Percentiles rank a stretch among this genome's conserved stretches.
phyloP scores from a whole-genome alignment of 2,888 invertebrate genomes.

The Patella pellucida region DNA sequence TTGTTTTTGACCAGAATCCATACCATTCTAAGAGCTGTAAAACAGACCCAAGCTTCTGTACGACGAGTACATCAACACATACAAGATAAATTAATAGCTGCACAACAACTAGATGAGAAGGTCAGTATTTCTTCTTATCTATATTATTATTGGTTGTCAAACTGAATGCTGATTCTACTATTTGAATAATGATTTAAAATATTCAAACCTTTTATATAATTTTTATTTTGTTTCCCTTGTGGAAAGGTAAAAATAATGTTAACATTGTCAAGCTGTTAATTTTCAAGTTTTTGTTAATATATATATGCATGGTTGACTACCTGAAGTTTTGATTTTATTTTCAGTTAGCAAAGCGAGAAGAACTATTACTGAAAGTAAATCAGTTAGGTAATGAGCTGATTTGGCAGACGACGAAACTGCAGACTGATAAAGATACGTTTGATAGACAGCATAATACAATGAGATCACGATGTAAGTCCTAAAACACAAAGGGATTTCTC shows the following conservation, averaged over 20 bases:
- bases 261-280: not conserved
- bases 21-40: slow-evolving; percentile 69
- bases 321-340: slow-evolving; percentile 5
- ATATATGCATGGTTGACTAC: too few relatives aligned
- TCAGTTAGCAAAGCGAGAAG: slow-evolving; percentile 60
- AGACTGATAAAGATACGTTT: slow-evolving; percentile 77
- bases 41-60: slow-evolving; percentile 68
- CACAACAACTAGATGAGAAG: slow-evolving; percentile 3
- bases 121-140: not conserved
- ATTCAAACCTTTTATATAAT: too few relatives aligned
- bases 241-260: slow-evolving; percentile 3
- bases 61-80: slow-evolving; percentile 61
- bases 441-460: slow-evolving; percentile 60
- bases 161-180: too few relatives aligned
- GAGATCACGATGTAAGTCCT: slow-evolving; percentile 49
- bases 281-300: too few relatives aligned
- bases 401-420: slow-evolving; percentile 73
- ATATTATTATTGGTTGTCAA: too few relatives aligned
- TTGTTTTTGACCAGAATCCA: slow-evolving; percentile 59
- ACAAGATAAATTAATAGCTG: slow-evolving; percentile 54
- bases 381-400: slow-evolving; percentile 62
- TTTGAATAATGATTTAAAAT: too few relatives aligned
- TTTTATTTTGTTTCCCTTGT: too few relatives aligned
- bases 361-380: slow-evolving; percentile 56
- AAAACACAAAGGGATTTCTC: slow-evolving; percentile 15